Evolutionary conservation across 92 coral and sea anemone genomes (phyloP).

Genomic region (Actinernus sp.): DNA sequence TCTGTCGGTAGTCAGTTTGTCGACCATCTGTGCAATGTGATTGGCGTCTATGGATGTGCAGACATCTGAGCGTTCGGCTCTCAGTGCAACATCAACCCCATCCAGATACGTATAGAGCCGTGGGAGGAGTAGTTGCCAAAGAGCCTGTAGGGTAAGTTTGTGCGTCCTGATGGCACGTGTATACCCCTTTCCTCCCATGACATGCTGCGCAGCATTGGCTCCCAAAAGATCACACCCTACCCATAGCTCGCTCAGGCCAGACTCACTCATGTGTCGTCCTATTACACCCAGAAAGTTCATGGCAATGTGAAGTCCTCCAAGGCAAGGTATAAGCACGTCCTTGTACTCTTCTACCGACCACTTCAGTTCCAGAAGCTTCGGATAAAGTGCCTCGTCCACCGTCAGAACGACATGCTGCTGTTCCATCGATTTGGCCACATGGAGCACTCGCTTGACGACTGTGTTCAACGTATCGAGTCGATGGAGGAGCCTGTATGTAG

Average conservation of each 20-base stretch:
- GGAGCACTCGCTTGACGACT: too few species aligned
- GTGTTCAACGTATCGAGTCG: too few species aligned
- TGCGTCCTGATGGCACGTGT: constrained; percentile 49
- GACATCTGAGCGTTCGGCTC: constrained; percentile 26
- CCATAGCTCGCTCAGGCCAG: constrained; percentile 22
- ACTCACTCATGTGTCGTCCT: constrained; percentile 30
- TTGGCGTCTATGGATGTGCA: constrained; percentile 3
- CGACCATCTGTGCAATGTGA: constrained; percentile 9
- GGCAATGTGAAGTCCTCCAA: constrained; percentile 59
- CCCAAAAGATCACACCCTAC: constrained; percentile 15
- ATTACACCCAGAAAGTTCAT: constrained; percentile 41
- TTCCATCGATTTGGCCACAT: too few species aligned
- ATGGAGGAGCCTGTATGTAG: too few species aligned
- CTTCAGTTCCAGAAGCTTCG: constrained; percentile 44
- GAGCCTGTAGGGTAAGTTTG: constrained; percentile 57
- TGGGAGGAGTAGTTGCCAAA: constrained; percentile 46
- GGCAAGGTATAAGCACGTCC: constrained; percentile 38
- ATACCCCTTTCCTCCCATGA: constrained; percentile 38
- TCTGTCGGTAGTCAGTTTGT: constrained; percentile 14
- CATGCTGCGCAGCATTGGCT: constrained; percentile 19
- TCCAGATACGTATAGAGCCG: constrained; percentile 4
- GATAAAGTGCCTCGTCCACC: constrained; percentile 44
- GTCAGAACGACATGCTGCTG: constrained; percentile 28
- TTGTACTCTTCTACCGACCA: constrained; percentile 48
- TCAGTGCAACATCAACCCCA: too few species aligned